Evolutionary conservation across 2,888 invertebrate species (phyloP).

Genomic region (Standfussiana lucernea): DNA sequence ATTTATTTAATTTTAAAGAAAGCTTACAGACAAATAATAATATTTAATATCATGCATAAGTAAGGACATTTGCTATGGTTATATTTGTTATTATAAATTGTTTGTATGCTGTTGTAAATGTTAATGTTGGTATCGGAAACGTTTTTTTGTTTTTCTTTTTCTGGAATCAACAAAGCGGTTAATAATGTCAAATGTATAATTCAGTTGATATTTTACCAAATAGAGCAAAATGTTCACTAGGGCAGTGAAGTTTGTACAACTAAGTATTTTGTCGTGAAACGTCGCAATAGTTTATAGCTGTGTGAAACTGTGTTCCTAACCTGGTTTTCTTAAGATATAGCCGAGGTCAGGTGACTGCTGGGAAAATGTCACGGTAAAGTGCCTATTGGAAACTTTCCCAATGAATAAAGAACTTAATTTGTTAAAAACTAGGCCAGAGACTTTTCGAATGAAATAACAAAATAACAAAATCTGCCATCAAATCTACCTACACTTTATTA

Average conservation of each 20-base stretch:
- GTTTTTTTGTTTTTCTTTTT: conserved; percentile 36
- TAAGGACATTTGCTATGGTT: too few species aligned
- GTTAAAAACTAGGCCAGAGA: not conserved
- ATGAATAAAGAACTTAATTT: conserved; percentile 6
- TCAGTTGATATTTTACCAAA: conserved; percentile 22
- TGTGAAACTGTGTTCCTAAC: conserved; percentile 26
- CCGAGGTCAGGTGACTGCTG: conserved; percentile 29
- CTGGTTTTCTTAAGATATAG: conserved; percentile 31
- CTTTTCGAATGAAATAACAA: not conserved
- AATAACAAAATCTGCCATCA: not conserved
- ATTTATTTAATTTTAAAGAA: too few species aligned
- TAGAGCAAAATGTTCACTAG: not conserved
- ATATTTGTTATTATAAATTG: conserved; percentile 36
- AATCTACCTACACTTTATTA: not conserved
- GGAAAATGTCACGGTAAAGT: conserved; percentile 28
- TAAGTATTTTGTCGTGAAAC: conserved; percentile 10
- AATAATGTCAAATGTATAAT: conserved; percentile 26
- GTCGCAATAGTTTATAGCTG: conserved; percentile 13
- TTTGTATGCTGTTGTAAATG: conserved; percentile 33
- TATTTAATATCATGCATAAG: too few species aligned
- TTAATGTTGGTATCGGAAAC: conserved; percentile 20
- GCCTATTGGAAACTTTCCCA: not conserved
- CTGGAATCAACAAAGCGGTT: conserved; percentile 18
- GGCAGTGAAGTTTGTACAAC: conserved; percentile 1
- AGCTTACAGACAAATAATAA: too few species aligned